Evolutionary conservation across 2,113 vertebrate species (phyloP), one percentile per base, ranked within the genome.

Genomic region (Dromaius novaehollandiae): DNA sequence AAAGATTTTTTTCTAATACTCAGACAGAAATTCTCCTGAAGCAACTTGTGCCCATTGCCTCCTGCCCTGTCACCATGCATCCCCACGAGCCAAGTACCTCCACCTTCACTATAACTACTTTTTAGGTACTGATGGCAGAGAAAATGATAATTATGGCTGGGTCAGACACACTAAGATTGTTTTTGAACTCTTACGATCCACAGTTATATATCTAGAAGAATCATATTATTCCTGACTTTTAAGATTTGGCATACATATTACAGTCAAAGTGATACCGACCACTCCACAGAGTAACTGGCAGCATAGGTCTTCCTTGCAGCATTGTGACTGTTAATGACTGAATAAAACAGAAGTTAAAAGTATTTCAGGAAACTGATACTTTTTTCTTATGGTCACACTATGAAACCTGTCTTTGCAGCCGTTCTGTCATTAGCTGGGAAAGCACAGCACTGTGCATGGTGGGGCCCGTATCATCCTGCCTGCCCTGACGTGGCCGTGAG

Each of bases 61-160:
- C 25, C 8, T 25, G 3, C 34, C 12, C 10, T 24, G 55, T 8
- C 26, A 50, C 20, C 36, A 4, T 16, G 21, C 5, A 1, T 17
- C 28, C 55, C 26, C 32, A 10, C 5, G 11, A 71, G 53, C 26
- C 20, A 0, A 55, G 44, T 2, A 3, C 4, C 13, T 28, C 10
- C 17, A 36, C 22, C 30, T 46, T 70, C 3, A 25, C 48, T 60
- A 38, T n/a, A 74, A 36, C 16, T 42, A 8, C 44, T 46, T 46
- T 46, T 46, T 46, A 46, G 16, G 14, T 46, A 46, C 21, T 13
- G 17, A 78, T 71, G 20, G 38, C 18, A 63, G 8, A 71, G 46
- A 15, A 24, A 15, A 32, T 4, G 42, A 38, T 2, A 28, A 20
- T 71, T 90, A 22, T 26, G 7, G 9, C n/a, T 40, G 78, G 50